A percentile compares a stretch with the other conserved stretches of the same genome.
Evolutionary conservation across 2,888 invertebrate genomes (phyloP).

Genomic region (Helicoverpa assulta): DNA sequence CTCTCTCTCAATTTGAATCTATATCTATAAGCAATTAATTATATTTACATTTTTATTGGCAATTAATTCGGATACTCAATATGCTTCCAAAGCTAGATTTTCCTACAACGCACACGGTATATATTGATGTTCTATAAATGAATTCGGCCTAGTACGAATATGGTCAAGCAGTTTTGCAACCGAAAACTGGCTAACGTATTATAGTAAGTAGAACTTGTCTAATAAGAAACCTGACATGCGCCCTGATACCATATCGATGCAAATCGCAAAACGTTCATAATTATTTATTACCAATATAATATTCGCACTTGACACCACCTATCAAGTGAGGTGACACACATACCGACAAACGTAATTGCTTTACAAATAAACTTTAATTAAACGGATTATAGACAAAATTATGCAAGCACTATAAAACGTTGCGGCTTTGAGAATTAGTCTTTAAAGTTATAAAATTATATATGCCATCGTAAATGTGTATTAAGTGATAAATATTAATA

Average conservation of each 20-base stretch:
- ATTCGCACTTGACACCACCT: conserved; percentile 56
- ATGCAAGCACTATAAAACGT: conserved; percentile 34
- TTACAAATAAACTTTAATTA: conserved; percentile 61
- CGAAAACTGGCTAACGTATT: background rate
- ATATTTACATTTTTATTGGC: no score
- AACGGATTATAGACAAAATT: conserved; percentile 41
- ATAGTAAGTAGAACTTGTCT: background rate
- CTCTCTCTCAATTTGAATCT: background rate
- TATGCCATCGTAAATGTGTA: conserved; percentile 26
- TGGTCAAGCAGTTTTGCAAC: background rate
- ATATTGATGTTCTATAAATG: no score
- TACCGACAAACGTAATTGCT: conserved; percentile 61
- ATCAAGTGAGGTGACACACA: conserved; percentile 61
- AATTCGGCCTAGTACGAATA: background rate
- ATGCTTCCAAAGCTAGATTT: no score
- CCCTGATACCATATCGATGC: conserved; percentile 24
- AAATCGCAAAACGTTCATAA: conserved; percentile 30
- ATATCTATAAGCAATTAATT: no score
- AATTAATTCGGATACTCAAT: no score
- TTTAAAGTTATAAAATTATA: conserved; percentile 14
- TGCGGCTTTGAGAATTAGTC: conserved; percentile 18
- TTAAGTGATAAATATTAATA: conserved; percentile 47
- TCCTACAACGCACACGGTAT: no score
- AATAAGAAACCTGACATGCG: conserved; percentile 7
- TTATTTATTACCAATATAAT: conserved; percentile 42